These are phyloP conservation scores for Dendrolimus houi DNA, from an alignment of 2,888 invertebrate species.

Conservation along the genomic window DNA sequence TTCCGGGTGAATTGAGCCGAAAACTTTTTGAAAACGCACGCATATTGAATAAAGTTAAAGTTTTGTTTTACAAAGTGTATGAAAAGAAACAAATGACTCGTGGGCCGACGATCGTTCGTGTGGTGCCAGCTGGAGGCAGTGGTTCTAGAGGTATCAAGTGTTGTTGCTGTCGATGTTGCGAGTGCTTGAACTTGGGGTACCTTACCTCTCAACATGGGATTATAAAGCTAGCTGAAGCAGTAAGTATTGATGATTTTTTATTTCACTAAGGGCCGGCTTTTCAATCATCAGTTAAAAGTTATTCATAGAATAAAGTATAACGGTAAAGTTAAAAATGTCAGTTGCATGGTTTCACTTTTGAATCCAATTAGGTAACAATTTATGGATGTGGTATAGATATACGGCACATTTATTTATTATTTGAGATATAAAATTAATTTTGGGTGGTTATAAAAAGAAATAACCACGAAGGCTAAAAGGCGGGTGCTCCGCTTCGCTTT, in stretches of 20 bases:
- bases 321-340: no score
- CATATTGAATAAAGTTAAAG: background rate
- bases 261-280: background rate
- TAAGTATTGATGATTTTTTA: conserved; percentile 55
- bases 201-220: conserved; percentile 83
- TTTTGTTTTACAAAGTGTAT: background rate
- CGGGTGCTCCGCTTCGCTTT: no score
- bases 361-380: no score
- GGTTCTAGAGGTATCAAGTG: conserved; percentile 78
- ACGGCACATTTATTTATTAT: no score
- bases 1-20: background rate
- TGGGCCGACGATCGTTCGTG: conserved; percentile 66
- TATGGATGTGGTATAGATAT: no score
- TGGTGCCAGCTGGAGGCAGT: conserved; percentile 43
- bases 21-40: background rate
- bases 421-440: no score
- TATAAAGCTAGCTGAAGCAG: conserved; percentile 85
- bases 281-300: no score
- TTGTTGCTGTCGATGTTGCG: conserved; percentile 85
- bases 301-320: no score
- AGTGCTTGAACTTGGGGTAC: conserved; percentile 87
- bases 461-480: no score
- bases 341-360: no score
- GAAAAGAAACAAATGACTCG: conserved; percentile 41
- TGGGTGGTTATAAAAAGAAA: no score